A percentile compares a stretch with the other conserved stretches of the same genome.
Conservation (phyloP, 2,113 vertebrate genomes). For the Zosterops pallidus region DNA sequence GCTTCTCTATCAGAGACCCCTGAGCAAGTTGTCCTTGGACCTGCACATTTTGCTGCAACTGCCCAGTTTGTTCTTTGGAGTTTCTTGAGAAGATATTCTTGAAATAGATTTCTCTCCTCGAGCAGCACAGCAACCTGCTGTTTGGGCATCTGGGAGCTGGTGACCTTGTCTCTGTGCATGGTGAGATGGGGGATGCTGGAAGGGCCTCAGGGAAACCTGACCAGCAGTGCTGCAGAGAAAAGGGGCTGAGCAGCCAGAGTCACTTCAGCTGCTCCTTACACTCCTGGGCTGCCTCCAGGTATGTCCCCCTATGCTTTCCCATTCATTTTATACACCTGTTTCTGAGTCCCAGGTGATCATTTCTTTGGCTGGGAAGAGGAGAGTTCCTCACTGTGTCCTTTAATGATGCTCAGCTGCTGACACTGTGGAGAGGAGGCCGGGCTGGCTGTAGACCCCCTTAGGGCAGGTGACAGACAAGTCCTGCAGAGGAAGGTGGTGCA, state of each 20-base stretch:
- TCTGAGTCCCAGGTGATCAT: background rate
- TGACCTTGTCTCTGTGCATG: background rate
- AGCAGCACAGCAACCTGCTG: background rate
- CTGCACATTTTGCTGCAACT: background rate
- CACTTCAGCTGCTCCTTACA: background rate
- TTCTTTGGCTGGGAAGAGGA: background rate
- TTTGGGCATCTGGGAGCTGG: background rate
- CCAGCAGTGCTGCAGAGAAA: rapidly evolving
- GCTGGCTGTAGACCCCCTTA: background rate
- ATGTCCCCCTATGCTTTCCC: background rate
- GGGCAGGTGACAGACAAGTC: background rate
- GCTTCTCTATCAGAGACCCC: background rate
- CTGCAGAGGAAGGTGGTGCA: background rate
- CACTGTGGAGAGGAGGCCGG: rapidly evolving
- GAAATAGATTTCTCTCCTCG: background rate
- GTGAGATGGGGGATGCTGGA: background rate
- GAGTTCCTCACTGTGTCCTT: rapidly evolving
- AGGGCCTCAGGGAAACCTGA: rapidly evolving
- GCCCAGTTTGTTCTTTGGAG: background rate
- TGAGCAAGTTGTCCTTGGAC: background rate
- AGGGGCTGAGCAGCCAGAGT: background rate
- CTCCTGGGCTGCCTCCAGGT: background rate
- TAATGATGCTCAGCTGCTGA: background rate
- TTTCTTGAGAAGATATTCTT: background rate
- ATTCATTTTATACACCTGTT: background rate